A percentile compares a stretch with the other conserved stretches of the same genome.
These are phyloP conservation scores for Alfaro cultratus DNA, from an alignment of 2,797 vertebrate genomes.

Conservation along the genomic window DNA sequence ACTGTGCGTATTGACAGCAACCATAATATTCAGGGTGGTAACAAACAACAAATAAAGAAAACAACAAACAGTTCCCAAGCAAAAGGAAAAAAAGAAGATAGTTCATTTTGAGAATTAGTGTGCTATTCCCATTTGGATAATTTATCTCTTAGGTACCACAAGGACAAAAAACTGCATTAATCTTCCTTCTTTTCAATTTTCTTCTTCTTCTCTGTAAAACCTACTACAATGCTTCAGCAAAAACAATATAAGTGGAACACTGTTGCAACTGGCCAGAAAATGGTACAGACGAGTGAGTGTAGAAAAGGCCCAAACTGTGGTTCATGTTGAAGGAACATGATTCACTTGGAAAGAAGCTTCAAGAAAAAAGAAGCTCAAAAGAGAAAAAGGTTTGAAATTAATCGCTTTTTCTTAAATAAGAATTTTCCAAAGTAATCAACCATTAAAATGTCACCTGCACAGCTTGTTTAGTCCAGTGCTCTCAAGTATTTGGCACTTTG, in stretches of 20 bases:
- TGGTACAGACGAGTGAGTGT: neutral
- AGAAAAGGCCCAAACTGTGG: neutral
- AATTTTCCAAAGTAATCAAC: neutral
- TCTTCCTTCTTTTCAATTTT: too few species aligned
- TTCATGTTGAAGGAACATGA: neutral
- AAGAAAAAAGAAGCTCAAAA: neutral
- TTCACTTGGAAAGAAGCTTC: too few species aligned
- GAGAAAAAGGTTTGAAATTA: neutral
- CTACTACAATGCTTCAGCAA: neutral
- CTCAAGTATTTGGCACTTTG: neutral
- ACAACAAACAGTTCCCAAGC: neutral
- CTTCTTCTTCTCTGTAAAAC: neutral
- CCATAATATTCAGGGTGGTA: neutral
- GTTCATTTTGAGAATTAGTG: neutral
- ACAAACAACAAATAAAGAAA: neutral
- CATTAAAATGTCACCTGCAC: neutral
- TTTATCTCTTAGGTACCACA: too few species aligned
- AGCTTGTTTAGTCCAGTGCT: neutral
- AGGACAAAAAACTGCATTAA: too few species aligned
- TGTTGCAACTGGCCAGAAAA: neutral
- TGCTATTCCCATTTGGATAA: neutral
- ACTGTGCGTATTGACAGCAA: too few species aligned
- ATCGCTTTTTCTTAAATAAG: neutral
- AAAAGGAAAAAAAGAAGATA: neutral
- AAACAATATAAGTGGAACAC: neutral